These are phyloP conservation scores for Nemotelus pantherinus DNA, from an alignment of 2,888 invertebrate species.

Conservation along the genomic window DNA sequence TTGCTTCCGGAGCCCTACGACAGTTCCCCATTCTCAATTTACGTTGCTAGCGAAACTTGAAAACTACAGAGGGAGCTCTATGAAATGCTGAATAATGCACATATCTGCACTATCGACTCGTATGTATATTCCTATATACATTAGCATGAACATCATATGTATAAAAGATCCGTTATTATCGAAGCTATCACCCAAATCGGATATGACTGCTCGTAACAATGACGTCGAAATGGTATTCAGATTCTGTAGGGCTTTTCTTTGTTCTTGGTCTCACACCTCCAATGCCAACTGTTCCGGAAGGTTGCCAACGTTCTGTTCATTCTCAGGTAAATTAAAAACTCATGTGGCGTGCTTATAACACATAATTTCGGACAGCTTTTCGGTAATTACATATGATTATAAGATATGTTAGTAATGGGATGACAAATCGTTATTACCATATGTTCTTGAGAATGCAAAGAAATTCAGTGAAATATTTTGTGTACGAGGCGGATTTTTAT, in stretches of 20 bases:
- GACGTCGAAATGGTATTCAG: slow-evolving; percentile 20
- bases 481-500: too few relatives aligned
- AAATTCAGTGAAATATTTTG: too few relatives aligned
- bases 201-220: slow-evolving; percentile 16
- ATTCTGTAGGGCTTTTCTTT: not conserved
- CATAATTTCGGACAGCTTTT: not conserved
- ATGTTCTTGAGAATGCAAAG: too few relatives aligned
- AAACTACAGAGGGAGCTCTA: too few relatives aligned
- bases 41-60: not conserved
- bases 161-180: not conserved
- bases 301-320: too few relatives aligned
- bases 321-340: not conserved
- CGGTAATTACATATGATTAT: too few relatives aligned
- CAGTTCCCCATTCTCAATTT: slow-evolving; percentile 19
- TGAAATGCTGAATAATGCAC: too few relatives aligned
- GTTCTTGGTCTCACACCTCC: not conserved
- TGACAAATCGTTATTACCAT: too few relatives aligned
- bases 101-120: too few relatives aligned
- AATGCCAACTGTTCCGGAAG: too few relatives aligned
- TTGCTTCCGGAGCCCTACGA: slow-evolving; percentile 25
- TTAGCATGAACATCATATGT: not conserved
- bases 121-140: too few relatives aligned
- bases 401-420: too few relatives aligned
- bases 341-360: not conserved
- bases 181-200: slow-evolving; percentile 14